Evolutionary conservation across 2,797 vertebrate species (phyloP).

Genomic region (Sardinella longiceps): DNA sequence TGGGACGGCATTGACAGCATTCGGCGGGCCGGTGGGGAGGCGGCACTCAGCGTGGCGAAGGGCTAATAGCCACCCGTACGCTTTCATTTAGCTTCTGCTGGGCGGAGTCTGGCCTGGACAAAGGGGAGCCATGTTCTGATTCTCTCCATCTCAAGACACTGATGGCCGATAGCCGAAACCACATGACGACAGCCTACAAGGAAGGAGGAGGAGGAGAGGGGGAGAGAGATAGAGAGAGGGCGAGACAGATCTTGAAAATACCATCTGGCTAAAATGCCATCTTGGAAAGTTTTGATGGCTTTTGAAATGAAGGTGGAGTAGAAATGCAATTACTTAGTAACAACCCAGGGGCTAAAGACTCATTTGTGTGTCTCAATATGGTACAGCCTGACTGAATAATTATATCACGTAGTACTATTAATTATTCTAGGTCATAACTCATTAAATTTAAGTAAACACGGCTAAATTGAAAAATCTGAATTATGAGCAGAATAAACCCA

Average conservation of each 20-base stretch:
- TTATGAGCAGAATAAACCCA: background rate
- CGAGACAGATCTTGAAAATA: background rate
- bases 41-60: background rate
- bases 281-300: background rate
- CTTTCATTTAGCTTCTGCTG: background rate
- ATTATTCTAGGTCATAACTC: slow-evolving; percentile 8
- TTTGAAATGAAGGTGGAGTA: background rate
- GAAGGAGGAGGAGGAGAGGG: background rate
- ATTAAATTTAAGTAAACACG: slow-evolving; percentile 20
- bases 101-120: background rate
- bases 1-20: background rate
- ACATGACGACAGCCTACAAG: background rate
- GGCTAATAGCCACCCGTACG: background rate
- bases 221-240: background rate
- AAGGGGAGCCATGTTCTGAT: background rate
- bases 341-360: background rate
- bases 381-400: background rate
- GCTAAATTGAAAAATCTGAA: slow-evolving; percentile 16
- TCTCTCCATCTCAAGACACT: background rate
- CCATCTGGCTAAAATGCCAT: background rate
- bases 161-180: background rate
- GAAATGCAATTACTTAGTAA: background rate
- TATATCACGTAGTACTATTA: slow-evolving; percentile 4
- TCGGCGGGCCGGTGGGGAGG: background rate
- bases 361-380: background rate